These are phyloP conservation scores for Diabrotica virgifera DNA, from an alignment of 1,140 invertebrate genomes.

Conservation along the genomic window DNA sequence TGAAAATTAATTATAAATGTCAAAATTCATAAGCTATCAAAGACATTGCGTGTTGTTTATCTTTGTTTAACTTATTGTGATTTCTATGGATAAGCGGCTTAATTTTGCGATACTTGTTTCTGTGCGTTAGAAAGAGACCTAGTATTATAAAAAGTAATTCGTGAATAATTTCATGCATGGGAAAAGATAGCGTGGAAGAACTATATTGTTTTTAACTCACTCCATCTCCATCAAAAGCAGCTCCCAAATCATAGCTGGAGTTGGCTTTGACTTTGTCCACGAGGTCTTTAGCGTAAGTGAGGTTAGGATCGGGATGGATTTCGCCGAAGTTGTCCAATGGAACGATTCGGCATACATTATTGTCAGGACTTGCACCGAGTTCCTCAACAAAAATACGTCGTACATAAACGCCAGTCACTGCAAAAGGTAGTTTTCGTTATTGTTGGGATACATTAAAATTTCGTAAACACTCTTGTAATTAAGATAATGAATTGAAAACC, in stretches of 20 bases:
- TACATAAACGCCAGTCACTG: conserved; percentile 96
- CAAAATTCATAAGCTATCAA: too few species aligned
- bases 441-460: too few species aligned
- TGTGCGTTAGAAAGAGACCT: too few species aligned
- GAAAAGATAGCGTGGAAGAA: background rate
- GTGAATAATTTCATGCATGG: too few species aligned
- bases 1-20: too few species aligned
- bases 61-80: too few species aligned
- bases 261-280: conserved; percentile 60
- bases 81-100: too few species aligned
- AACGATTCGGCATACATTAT: conserved; percentile 66
- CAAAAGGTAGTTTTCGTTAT: conserved; percentile 32
- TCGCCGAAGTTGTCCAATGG: conserved; percentile 95
- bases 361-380: conserved; percentile 68
- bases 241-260: conserved; percentile 89
- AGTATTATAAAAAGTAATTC: too few species aligned
- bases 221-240: conserved; percentile 98
- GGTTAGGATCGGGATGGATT: conserved; percentile 96
- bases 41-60: too few species aligned
- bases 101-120: too few species aligned
- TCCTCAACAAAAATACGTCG: conserved; percentile 85
- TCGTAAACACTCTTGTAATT: too few species aligned
- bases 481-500: too few species aligned
- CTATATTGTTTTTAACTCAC: conserved; percentile 49
- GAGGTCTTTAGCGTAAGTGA: conserved; percentile 91